Evolutionary conservation across 1,140 invertebrate species (phyloP).

Genomic region (Dufourea novaeangliae): DNA sequence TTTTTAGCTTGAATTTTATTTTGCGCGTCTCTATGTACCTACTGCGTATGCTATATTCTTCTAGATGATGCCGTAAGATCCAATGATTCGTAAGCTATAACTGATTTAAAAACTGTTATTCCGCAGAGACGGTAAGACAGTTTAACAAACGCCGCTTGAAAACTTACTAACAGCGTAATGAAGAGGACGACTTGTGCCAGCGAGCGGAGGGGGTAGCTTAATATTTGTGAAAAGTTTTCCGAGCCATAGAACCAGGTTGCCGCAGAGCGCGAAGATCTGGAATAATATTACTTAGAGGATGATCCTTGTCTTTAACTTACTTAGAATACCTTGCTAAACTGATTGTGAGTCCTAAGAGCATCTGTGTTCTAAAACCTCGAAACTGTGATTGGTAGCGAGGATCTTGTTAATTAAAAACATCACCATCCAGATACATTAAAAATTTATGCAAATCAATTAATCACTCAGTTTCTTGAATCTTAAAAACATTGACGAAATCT

Average conservation of each 20-base stretch:
- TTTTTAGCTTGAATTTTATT: too few species aligned
- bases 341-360: too few species aligned
- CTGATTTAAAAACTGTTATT: background rate
- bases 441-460: background rate
- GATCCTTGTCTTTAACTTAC: slow-evolving; percentile 28
- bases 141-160: background rate
- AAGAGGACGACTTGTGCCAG: background rate
- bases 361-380: background rate
- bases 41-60: too few species aligned
- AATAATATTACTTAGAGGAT: background rate
- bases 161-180: slow-evolving; percentile 27
- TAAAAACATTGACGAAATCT: too few species aligned
- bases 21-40: too few species aligned
- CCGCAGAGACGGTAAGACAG: background rate
- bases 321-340: slow-evolving; percentile 12
- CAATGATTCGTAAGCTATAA: background rate
- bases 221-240: slow-evolving; percentile 39
- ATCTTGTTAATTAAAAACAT: slow-evolving; percentile 1
- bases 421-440: background rate
- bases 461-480: too few species aligned
- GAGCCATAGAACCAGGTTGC: background rate
- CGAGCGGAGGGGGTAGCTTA: background rate
- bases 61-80: too few species aligned
- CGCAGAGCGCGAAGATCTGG: background rate
- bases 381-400: background rate